These are phyloP conservation scores for Megalops atlanticus DNA, from an alignment of 2,113 vertebrate genomes.

Conservation along the genomic window DNA sequence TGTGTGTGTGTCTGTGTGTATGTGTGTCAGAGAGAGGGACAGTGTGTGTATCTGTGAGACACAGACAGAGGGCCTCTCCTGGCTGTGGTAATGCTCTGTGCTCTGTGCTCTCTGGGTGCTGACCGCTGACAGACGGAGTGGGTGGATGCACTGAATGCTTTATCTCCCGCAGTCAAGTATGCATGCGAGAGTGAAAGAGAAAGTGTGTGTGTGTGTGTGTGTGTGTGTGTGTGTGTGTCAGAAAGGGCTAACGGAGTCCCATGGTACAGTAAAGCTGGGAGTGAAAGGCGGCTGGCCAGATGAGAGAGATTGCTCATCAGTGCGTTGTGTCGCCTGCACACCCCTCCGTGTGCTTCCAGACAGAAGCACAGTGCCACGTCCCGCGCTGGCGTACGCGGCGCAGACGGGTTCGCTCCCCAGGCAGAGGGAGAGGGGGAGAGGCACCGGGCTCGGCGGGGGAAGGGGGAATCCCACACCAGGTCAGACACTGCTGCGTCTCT, in stretches of 20 bases:
- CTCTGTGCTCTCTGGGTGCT: constrained; percentile 47
- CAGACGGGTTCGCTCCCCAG: background rate
- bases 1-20: no score
- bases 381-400: background rate
- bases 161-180: background rate
- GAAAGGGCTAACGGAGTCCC: no score
- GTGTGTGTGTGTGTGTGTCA: constrained; percentile 25
- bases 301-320: no score
- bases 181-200: no score
- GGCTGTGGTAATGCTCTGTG: constrained; percentile 42
- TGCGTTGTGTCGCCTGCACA: no score
- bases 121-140: no score
- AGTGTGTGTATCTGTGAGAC: constrained; percentile 47
- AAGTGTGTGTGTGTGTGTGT: constrained; percentile 12
- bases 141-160: background rate
- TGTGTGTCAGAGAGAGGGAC: no score
- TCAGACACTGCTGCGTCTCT: no score
- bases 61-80: constrained; percentile 46
- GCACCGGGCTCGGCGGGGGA: background rate
- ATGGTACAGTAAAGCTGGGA: no score
- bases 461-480: background rate
- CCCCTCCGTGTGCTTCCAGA: no score
- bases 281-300: no score
- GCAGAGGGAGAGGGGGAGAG: background rate
- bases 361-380: background rate